A percentile compares a stretch with the other conserved stretches of the same genome.
Conservation (phyloP, 2,113 vertebrate genomes). For the Melospiza melodia region DNA sequence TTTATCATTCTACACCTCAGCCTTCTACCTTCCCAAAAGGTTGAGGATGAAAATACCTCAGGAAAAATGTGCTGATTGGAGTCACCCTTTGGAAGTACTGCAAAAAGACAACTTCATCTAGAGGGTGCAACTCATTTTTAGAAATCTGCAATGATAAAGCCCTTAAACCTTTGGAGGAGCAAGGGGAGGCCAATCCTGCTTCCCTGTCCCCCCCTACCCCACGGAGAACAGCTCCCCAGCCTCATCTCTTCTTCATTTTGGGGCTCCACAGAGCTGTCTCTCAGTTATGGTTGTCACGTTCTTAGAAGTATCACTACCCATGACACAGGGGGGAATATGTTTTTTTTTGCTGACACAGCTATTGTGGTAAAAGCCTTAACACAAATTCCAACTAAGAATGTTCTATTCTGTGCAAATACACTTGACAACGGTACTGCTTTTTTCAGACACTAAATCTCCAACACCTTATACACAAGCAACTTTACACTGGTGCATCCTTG, state of each 20-base stretch:
- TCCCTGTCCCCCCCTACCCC: rapidly evolving
- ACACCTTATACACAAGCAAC: background rate
- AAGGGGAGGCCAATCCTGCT: background rate
- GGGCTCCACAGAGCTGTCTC: background rate
- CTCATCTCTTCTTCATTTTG: background rate
- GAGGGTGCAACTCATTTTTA: background rate
- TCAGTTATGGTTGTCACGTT: background rate
- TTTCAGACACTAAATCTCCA: background rate
- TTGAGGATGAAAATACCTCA: background rate
- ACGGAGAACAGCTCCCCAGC: background rate
- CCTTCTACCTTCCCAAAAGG: background rate
- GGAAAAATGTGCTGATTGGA: background rate
- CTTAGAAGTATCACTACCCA: background rate
- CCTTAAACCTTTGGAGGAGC: background rate
- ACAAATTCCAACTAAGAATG: background rate
- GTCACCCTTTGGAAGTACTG: background rate
- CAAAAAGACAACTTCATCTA: background rate
- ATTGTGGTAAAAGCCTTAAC: background rate
- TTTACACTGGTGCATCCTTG: background rate
- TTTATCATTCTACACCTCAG: background rate
- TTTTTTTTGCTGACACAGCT: background rate
- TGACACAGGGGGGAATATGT: rapidly evolving
- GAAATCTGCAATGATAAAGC: background rate
- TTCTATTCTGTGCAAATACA: background rate
- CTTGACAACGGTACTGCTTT: rapidly evolving